Percentiles rank a stretch among this genome's conserved stretches.
Evolutionary conservation across 1,140 invertebrate species (phyloP).

Genomic region (Semibalanus balanoides): DNA sequence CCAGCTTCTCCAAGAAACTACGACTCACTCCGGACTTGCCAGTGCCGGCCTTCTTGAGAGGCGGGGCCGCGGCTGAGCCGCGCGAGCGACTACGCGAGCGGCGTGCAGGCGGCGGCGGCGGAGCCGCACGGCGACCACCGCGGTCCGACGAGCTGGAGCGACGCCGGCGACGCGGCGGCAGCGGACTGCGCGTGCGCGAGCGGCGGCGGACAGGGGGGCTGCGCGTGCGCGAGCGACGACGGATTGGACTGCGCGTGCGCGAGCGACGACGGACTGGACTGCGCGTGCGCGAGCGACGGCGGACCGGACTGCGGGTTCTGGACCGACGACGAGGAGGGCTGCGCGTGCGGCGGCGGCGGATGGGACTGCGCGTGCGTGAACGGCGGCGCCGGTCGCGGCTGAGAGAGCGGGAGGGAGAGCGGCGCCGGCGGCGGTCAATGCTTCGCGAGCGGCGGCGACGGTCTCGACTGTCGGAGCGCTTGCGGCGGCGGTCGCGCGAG

Average conservation of each 20-base stretch:
- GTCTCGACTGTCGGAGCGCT: neutral
- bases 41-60: neutral
- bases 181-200: neutral
- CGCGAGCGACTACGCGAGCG: neutral
- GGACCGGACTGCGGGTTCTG: neutral
- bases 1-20: neutral
- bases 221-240: neutral
- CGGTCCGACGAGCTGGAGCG: slow-evolving; percentile 1
- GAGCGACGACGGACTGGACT: neutral
- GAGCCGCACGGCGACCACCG: too few relatives aligned
- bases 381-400: neutral
- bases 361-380: neutral
- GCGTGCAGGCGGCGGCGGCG: neutral
- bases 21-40: neutral
- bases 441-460: neutral
- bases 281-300: neutral
- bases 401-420: neutral
- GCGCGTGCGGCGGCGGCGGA: neutral
- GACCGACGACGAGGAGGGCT: neutral
- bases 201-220: neutral
- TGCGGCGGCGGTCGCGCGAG: neutral
- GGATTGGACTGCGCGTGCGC: neutral
- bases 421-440: neutral
- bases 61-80: neutral
- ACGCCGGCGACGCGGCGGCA: neutral